Conservation (phyloP, 2,888 invertebrate genomes). For the Bruchidius siliquastri region DNA sequence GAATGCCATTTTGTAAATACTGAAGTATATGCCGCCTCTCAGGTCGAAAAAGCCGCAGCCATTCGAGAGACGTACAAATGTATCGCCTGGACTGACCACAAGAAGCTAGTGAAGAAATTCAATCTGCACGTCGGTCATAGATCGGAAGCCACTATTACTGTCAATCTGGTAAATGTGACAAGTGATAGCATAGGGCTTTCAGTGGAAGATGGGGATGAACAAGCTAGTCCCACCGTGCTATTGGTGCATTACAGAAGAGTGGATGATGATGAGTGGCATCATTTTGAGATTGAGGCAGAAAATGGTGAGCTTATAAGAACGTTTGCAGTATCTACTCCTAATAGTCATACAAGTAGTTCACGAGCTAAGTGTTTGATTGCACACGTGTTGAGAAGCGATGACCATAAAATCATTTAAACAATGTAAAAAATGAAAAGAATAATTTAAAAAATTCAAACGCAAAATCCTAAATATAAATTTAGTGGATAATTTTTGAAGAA, state of each 20-base stretch:
- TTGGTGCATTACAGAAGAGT: background rate
- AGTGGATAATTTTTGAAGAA: too few relatives aligned
- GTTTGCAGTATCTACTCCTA: too few relatives aligned
- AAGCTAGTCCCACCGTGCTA: background rate
- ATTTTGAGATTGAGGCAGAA: background rate
- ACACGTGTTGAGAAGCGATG: too few relatives aligned
- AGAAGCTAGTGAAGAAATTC: background rate
- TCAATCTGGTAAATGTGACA: background rate
- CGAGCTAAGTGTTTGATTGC: too few relatives aligned
- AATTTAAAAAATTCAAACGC: too few relatives aligned
- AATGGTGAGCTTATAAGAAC: background rate
- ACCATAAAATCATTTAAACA: too few relatives aligned
- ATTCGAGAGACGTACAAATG: background rate
- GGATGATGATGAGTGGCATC: background rate
- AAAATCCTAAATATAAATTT: too few relatives aligned
- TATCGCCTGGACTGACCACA: background rate
- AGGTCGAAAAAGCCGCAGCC: background rate
- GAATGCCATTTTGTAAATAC: too few relatives aligned
- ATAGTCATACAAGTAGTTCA: too few relatives aligned
- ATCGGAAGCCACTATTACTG: background rate
- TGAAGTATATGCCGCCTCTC: too few relatives aligned
- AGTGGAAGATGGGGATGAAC: background rate
- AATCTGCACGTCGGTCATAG: background rate
- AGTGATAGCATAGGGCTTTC: background rate
- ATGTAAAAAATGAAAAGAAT: too few relatives aligned